These are phyloP conservation scores for Wiebesia pumilae DNA, from an alignment of 1,140 invertebrate genomes.

Conservation along the genomic window DNA sequence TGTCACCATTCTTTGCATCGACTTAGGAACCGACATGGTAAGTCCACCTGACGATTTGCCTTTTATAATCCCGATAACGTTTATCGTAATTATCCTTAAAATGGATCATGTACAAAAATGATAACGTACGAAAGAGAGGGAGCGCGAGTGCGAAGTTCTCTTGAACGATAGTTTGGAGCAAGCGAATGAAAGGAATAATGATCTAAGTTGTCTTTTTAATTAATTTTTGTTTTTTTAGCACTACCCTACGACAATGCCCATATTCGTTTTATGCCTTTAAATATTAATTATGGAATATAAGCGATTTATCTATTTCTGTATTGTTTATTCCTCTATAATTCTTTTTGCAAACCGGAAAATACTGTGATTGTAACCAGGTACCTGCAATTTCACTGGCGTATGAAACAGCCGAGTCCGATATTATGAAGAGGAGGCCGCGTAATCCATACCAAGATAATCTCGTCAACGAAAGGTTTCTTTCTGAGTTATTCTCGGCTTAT, in stretches of 20 bases:
- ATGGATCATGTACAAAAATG: no score
- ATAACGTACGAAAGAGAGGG: not conserved
- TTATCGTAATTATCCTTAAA: not conserved
- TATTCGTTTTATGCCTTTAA: conserved; percentile 3
- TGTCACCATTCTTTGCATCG: conserved; percentile 99
- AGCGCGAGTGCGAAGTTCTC: not conserved
- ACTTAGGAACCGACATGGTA: conserved; percentile 99
- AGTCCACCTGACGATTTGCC: conserved; percentile 71
- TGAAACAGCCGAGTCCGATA: conserved; percentile 98
- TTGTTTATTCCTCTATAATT: not conserved
- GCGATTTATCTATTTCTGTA: not conserved
- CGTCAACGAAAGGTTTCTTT: conserved; percentile 95
- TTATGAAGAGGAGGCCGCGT: conserved; percentile 98
- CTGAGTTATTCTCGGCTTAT: conserved; percentile 15
- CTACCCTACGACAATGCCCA: not conserved
- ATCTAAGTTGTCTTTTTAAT: conserved; percentile 36
- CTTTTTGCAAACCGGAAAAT: not conserved
- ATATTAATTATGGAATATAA: not conserved
- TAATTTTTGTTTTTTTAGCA: conserved; percentile 30
- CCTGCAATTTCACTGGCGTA: conserved; percentile 99
- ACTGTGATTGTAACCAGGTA: conserved; percentile 78
- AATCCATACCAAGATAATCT: conserved; percentile 97
- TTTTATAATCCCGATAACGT: not conserved
- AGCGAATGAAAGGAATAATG: not conserved
- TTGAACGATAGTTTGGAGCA: not conserved